These are phyloP conservation scores for Megastigmus dorsalis DNA, from an alignment of 2,888 invertebrate species.

Conservation along the genomic window DNA sequence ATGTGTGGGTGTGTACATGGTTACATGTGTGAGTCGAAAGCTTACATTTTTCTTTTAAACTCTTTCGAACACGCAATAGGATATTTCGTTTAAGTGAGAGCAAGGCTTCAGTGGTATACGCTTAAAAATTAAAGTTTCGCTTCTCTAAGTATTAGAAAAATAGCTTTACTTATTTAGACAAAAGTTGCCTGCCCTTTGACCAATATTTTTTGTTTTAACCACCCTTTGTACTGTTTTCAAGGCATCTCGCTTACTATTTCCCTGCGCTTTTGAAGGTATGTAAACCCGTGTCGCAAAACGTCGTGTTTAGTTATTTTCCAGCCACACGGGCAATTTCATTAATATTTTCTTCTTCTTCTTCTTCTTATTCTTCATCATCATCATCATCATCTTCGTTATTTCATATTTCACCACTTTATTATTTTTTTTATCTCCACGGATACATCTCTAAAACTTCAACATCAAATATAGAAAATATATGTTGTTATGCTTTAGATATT, in stretches of 20 bases:
- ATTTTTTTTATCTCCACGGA: conserved; percentile 60
- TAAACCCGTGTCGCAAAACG: conserved; percentile 18
- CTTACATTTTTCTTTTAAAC: conserved; percentile 39
- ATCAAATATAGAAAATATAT: conserved; percentile 75
- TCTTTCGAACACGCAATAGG: conserved; percentile 56
- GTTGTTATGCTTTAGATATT: conserved; percentile 67
- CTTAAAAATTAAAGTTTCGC: conserved; percentile 68
- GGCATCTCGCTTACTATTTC: conserved; percentile 75
- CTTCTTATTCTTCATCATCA: too few relatives aligned
- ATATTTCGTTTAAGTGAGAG: conserved; percentile 69
- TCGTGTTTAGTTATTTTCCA: conserved; percentile 5
- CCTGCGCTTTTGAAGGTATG: conserved; percentile 65
- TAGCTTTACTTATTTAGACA: conserved; percentile 74
- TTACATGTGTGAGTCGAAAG: conserved; percentile 40
- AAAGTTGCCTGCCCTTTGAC: conserved; percentile 74
- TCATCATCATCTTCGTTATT: too few relatives aligned
- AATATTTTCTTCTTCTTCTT: conserved; percentile 22
- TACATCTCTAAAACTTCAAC: conserved; percentile 74
- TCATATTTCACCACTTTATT: too few relatives aligned
- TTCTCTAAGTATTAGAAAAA: conserved; percentile 71
- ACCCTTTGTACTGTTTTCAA: conserved; percentile 75
- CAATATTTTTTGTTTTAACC: conserved; percentile 69
- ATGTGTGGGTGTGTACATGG: conserved; percentile 9
- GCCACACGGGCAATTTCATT: conserved; percentile 17
- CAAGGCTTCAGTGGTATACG: conserved; percentile 73